These are phyloP conservation scores for Desmophyllum pertusum DNA, from an alignment of 92 coral and sea anemone genomes.

Conservation along the genomic window DNA sequence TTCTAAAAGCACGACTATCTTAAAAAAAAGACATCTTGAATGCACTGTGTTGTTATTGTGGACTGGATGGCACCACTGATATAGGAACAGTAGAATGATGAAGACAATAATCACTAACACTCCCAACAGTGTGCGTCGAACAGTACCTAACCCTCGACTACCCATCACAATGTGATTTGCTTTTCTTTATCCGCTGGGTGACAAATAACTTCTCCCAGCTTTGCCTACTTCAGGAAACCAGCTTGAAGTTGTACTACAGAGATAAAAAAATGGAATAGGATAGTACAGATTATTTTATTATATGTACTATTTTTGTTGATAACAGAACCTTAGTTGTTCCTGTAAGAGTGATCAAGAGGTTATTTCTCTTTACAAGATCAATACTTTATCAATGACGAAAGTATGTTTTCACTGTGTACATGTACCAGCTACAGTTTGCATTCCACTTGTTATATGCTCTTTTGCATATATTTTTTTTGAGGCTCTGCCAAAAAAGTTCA, in stretches of 20 bases:
- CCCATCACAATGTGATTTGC: slow-evolving; percentile 49
- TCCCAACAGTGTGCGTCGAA: slow-evolving; percentile 38
- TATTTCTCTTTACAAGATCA: too few relatives aligned
- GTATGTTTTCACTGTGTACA: too few relatives aligned
- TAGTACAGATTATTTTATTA: not conserved
- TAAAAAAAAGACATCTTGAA: not conserved
- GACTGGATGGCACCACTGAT: slow-evolving; percentile 37
- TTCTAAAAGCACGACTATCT: not conserved
- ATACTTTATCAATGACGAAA: too few relatives aligned
- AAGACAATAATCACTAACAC: slow-evolving; percentile 36
- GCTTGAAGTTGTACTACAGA: slow-evolving; percentile 40
- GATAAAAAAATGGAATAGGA: not conserved
- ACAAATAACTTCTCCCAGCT: slow-evolving; percentile 47
- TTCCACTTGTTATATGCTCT: too few relatives aligned
- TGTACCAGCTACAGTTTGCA: too few relatives aligned
- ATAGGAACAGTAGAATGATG: slow-evolving; percentile 36
- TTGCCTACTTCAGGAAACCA: slow-evolving; percentile 30
- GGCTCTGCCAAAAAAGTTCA: too few relatives aligned
- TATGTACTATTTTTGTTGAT: too few relatives aligned
- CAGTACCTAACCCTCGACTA: slow-evolving; percentile 29
- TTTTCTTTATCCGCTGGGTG: slow-evolving; percentile 33
- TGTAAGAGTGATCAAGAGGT: too few relatives aligned
- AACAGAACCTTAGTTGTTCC: too few relatives aligned
- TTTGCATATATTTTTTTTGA: too few relatives aligned
- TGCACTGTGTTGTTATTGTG: not conserved